Conservation (phyloP, 1,140 invertebrate species). For the Drosophila sp. region DNA sequence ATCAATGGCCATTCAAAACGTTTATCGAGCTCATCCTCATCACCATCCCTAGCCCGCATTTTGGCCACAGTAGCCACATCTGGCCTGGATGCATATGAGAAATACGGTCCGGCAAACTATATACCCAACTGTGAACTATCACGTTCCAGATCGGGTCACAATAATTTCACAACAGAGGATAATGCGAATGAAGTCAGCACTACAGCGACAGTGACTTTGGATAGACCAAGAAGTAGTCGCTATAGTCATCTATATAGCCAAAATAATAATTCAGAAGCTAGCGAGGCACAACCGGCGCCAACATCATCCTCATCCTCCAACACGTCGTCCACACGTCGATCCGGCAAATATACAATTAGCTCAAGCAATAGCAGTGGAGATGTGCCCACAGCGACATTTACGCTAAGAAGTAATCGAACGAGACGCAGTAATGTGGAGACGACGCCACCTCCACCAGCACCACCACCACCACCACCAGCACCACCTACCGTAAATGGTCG, state of each 20-base stretch:
- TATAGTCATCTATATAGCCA: constrained; percentile 73
- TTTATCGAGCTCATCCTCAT: constrained; percentile 78
- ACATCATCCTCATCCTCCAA: neutral
- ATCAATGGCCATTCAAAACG: constrained; percentile 57
- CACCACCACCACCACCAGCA: neutral
- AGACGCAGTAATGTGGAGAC: constrained; percentile 34
- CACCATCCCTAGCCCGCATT: constrained; percentile 79
- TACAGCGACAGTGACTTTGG: constrained; percentile 61
- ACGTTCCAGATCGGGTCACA: constrained; percentile 82
- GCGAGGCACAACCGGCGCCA: neutral
- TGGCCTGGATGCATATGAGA: constrained; percentile 81
- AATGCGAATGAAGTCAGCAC: constrained; percentile 13
- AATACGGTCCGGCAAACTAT: constrained; percentile 83
- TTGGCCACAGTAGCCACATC: constrained; percentile 82
- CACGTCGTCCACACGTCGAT: constrained; percentile 31
- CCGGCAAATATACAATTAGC: constrained; percentile 54
- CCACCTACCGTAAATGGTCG: constrained; percentile 37
- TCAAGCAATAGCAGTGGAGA: constrained; percentile 67
- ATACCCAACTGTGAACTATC: constrained; percentile 83
- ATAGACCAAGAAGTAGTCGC: constrained; percentile 69
- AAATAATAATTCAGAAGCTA: constrained; percentile 41
- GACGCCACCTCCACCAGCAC: constrained; percentile 1
- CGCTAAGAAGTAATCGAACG: constrained; percentile 55
- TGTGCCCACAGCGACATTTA: constrained; percentile 77
- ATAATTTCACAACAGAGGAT: constrained; percentile 41